Percentiles rank a stretch among this genome's conserved stretches.
These are phyloP conservation scores for Dicrostonyx torquatus DNA, from an alignment of 2,797 vertebrate genomes.

Conservation along the genomic window DNA sequence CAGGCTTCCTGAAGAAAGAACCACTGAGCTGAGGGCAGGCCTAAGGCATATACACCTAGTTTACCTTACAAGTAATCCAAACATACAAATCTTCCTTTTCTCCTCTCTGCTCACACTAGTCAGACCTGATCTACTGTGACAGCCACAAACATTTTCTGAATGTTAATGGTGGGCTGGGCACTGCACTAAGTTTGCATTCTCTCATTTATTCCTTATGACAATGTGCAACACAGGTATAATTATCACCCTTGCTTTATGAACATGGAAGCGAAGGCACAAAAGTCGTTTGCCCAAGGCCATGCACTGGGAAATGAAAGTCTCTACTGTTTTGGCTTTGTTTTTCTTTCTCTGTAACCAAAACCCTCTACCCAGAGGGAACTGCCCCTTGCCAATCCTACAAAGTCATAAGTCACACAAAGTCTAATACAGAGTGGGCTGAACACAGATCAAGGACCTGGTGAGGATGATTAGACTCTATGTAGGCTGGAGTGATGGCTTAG, in stretches of 20 bases:
- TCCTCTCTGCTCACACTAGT: not conserved
- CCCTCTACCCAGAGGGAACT: not conserved
- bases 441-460: not conserved
- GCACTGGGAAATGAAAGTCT: not conserved
- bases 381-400: not conserved
- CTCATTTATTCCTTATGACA: not conserved
- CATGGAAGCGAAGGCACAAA: not conserved
- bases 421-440: not conserved
- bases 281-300: not conserved
- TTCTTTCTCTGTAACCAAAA: not conserved
- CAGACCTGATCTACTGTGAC: not conserved
- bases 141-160: not conserved
- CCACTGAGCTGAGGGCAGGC: not conserved
- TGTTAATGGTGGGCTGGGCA: not conserved
- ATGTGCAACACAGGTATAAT: not conserved
- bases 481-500: not conserved
- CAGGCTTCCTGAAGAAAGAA: not conserved
- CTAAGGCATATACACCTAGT: fast-evolving
- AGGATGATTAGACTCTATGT: not conserved
- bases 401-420: not conserved
- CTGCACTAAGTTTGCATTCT: not conserved
- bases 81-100: not conserved
- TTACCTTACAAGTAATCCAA: not conserved
- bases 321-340: not conserved
- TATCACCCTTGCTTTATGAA: not conserved